Evolutionary conservation across 2,113 vertebrate genomes (phyloP), one percentile per base, ranked within the genome.

Genomic region (Paramormyrops kingsleyae): DNA sequence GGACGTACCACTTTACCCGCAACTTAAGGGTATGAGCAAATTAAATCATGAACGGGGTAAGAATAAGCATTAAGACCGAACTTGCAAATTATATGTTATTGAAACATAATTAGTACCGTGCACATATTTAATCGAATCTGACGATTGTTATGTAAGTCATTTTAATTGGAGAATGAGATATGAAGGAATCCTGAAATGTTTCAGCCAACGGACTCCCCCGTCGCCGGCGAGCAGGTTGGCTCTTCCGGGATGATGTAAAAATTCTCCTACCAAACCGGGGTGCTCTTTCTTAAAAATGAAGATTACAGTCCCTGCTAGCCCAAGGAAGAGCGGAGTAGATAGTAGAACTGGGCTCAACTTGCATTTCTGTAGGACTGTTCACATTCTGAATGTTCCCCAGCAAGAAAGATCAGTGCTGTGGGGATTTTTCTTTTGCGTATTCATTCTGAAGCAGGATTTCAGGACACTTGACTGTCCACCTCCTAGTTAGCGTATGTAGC

Each of bases 281-380:
- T 91, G 92, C 89, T 91, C 87, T 95, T 66, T 62, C 53, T 88
- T 88, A 92, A 94, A 94, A 93, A 95, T 95, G 95, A 94, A 94
- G 93, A 77, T 90, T 88, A 86, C 70, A 0, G 84, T 89, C 91
- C 31, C 52, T 62, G 87, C 1, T 35, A 83, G 89, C 90, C 35
- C 86, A 59, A 50, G 88, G 44, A 62, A 88, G 87, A 84, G 89
- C 90, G 50, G 90, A 77, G 88, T 90, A 90, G 92, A 92, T 89
- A 83, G 94, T 95, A 94, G 95, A 96, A 94, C 95, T 94, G 95
- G 95, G 50, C 46, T 95, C 95, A 95, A 95, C 94, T 92, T 88
- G 92, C 90, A 91, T 62, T 90, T 92, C 90, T 91, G 92, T 91
- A 86, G 85, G 89, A 83, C 89, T 87, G 44, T 88, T 59, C 90